Percentiles rank a stretch among this genome's conserved stretches.
phyloP scores from a whole-genome alignment of 2,113 vertebrate genomes.

The Lipophrys pholis region DNA sequence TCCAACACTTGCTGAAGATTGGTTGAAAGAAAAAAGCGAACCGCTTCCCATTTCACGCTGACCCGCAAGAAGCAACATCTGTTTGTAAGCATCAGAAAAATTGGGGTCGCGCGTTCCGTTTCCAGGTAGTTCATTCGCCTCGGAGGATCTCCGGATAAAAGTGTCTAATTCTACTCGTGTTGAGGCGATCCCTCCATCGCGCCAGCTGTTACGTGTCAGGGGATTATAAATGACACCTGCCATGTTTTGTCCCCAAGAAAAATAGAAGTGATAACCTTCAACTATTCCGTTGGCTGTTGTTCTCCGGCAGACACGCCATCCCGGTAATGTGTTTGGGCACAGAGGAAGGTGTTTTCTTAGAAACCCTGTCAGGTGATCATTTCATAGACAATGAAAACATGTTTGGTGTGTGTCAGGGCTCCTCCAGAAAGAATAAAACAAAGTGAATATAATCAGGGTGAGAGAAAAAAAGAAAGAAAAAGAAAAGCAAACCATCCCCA shows the following conservation, averaged over 20 bases:
- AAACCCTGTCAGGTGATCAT: slow-evolving; percentile 32
- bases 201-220: slow-evolving; percentile 48
- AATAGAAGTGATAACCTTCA: slow-evolving; percentile 66
- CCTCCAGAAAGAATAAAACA: neutral
- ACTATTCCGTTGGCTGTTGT: slow-evolving; percentile 56
- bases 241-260: slow-evolving; percentile 30
- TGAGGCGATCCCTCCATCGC: slow-evolving; percentile 37
- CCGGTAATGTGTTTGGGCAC: slow-evolving; percentile 30
- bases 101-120: slow-evolving; percentile 45
- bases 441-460: slow-evolving; percentile 37
- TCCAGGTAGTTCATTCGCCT: slow-evolving; percentile 44
- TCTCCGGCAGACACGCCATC: slow-evolving; percentile 41
- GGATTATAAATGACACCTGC: slow-evolving; percentile 66
- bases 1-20: slow-evolving; percentile 40
- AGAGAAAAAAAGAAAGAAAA: slow-evolving; percentile 39
- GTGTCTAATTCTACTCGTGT: slow-evolving; percentile 47
- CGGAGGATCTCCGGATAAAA: slow-evolving; percentile 28
- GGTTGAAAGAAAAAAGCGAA: slow-evolving; percentile 59
- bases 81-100: slow-evolving; percentile 36
- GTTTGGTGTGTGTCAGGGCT: slow-evolving; percentile 23
- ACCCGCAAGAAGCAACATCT: slow-evolving; percentile 45
- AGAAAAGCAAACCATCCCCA: slow-evolving; percentile 39
- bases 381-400: slow-evolving; percentile 59
- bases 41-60: slow-evolving; percentile 43
- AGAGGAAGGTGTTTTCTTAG: slow-evolving; percentile 35